Evolutionary conservation across 2,888 invertebrate genomes (phyloP).

Genomic region (Synergus laeviventris): DNA sequence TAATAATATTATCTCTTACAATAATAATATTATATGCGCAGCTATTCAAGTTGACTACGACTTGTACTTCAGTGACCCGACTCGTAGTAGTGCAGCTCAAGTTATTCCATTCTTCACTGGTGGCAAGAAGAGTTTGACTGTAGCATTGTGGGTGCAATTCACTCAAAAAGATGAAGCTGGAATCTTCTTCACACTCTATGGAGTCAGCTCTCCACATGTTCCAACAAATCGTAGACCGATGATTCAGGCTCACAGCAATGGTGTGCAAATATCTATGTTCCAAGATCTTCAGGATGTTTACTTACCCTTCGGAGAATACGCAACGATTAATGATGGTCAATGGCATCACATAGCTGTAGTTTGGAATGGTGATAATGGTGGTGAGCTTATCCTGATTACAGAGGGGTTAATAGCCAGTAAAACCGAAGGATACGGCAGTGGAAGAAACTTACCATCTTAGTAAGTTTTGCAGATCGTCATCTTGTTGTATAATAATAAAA

Average conservation of each 20-base stretch:
- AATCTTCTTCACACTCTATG: slow-evolving; percentile 94
- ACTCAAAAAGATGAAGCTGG: slow-evolving; percentile 94
- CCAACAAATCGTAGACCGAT: slow-evolving; percentile 87
- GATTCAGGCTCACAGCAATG: slow-evolving; percentile 93
- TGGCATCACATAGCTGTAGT: slow-evolving; percentile 97
- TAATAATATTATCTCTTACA: slow-evolving; percentile 34
- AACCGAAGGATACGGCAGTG: slow-evolving; percentile 91
- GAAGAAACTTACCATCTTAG: slow-evolving; percentile 89
- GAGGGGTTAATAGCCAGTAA: slow-evolving; percentile 97
- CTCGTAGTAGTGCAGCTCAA: slow-evolving; percentile 93
- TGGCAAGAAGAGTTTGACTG: slow-evolving; percentile 86
- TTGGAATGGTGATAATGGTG: slow-evolving; percentile 93
- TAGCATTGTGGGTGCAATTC: slow-evolving; percentile 98
- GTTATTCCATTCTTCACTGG: slow-evolving; percentile 93
- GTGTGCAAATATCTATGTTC: slow-evolving; percentile 94
- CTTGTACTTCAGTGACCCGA: slow-evolving; percentile 94
- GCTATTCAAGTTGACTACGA: slow-evolving; percentile 99
- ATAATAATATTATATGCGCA: slow-evolving; percentile 75
- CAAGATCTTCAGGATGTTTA: slow-evolving; percentile 92
- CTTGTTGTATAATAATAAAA: slow-evolving; percentile 25
- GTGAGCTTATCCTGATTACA: slow-evolving; percentile 93
- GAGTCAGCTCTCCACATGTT: slow-evolving; percentile 90
- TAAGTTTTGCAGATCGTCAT: slow-evolving; percentile 76
- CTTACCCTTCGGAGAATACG: slow-evolving; percentile 92
- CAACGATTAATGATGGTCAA: slow-evolving; percentile 95